Evolutionary conservation across 1,140 invertebrate genomes (phyloP).

Genomic region (Luehdorfia chinensis): DNA sequence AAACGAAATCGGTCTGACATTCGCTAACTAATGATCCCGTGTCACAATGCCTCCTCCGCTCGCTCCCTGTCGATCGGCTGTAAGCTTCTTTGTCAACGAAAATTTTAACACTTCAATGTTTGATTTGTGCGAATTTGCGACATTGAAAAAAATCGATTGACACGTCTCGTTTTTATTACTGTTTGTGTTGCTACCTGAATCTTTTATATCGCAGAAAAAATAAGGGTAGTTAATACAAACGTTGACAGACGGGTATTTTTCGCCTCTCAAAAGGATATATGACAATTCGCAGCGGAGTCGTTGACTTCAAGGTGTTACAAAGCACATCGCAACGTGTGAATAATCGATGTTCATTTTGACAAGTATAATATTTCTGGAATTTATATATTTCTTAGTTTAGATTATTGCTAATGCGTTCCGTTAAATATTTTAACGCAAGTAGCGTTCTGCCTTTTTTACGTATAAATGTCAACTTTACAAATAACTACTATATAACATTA

Average conservation of each 20-base stretch:
- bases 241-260: constrained; percentile 39
- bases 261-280: constrained; percentile 38
- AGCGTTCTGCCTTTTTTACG: too few species aligned
- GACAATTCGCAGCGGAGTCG: constrained; percentile 49
- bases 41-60: constrained; percentile 46
- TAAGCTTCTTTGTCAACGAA: constrained; percentile 54
- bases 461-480: too few species aligned
- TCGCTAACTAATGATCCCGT: constrained; percentile 64
- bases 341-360: constrained; percentile 45
- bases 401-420: too few species aligned
- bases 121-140: constrained; percentile 72
- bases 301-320: constrained; percentile 48
- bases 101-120: constrained; percentile 74
- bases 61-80: constrained; percentile 55
- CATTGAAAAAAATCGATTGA: constrained; percentile 69
- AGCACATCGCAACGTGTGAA: constrained; percentile 38
- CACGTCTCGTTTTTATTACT: constrained; percentile 69
- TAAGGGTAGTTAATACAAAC: constrained; percentile 45
- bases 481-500: too few species aligned
- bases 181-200: constrained; percentile 71
- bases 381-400: too few species aligned
- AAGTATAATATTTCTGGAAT: constrained; percentile 22
- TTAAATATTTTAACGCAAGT: too few species aligned
- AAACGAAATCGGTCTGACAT: constrained; percentile 50
- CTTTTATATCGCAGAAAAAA: constrained; percentile 49